Base-by-base conservation (phyloP, 2,797 vertebrate species). In the Ptychadena robeensis region DNA sequence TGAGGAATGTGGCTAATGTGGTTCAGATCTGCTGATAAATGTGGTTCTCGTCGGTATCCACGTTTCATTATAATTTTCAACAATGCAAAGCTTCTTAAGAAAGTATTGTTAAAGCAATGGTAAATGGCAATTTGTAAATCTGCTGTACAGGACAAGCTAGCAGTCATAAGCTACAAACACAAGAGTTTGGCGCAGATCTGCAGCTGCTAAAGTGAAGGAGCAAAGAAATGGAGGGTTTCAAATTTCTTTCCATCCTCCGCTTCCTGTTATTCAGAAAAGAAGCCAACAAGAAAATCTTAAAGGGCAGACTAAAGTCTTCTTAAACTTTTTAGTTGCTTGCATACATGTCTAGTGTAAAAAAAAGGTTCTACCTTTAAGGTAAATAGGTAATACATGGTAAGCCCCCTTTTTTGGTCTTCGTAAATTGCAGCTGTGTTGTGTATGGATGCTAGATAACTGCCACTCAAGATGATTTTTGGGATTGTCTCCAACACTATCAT, bases 221-320 rank as follows among this genome's bases (percentile, higher is more conserved):
- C 40, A 81, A 65, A 87, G 86, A 90, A 73, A 84, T 63, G 0
- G 76, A 86, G 68, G 6, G 67, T 88, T 91, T 90, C 82, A 82
- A n/a, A 79, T 85, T 89, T 85, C 75, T 90, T 87, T 74, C 87
- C 78, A 74, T 91, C 66, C 64, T 76, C 0, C 38, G 22, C 83
- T 91, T 92, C 83, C 82, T 86, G 86, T 89, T 88, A 85, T 89
- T 88, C 73, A 87, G 18, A 82, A 67, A 81, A 88, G 85, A 68
- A 89, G 86, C 85, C 57, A 73, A 63, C 63, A 77, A 75, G 40
- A 66, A 63, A 76, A 25, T 57, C 37, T 82, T 71, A 82, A 82
- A 71, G 48, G 63, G 73, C 34, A 48, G 22, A 53, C 18, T 53
- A 22, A 22, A 53, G 18, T 7, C 15, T 48, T 48, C 1, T 4